These are phyloP conservation scores for Ellobium chinense DNA, from an alignment of 2,888 invertebrate genomes.

Conservation along the genomic window DNA sequence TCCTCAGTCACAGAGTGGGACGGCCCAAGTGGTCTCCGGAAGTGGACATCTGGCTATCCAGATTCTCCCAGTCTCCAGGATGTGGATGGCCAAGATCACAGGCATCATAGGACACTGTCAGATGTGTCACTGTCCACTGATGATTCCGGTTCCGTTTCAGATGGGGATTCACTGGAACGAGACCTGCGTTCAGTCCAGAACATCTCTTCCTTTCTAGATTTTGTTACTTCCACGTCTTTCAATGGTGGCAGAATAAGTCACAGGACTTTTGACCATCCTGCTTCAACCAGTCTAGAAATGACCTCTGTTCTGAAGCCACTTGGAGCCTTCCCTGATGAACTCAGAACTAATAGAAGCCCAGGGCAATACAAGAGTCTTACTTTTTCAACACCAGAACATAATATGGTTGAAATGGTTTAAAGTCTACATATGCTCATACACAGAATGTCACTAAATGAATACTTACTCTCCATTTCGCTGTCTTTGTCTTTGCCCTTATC, in stretches of 20 bases:
- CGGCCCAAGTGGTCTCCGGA: neutral
- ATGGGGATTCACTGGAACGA: slow-evolving; percentile 57
- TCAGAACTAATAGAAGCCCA: neutral
- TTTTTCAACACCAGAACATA: no score
- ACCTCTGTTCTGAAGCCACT: slow-evolving; percentile 7
- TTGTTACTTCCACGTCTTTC: slow-evolving; percentile 47
- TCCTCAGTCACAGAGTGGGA: slow-evolving; percentile 16
- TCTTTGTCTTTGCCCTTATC: no score
- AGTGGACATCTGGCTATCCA: slow-evolving; percentile 2
- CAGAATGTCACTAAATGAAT: no score
- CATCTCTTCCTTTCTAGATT: slow-evolving; percentile 45
- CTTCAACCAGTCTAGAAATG: slow-evolving; percentile 7
- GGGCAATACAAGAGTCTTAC: no score
- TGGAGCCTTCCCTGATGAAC: neutral
- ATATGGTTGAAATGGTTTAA: no score
- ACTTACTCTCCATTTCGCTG: no score
- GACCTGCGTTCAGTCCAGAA: slow-evolving; percentile 61
- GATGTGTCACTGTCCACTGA: slow-evolving; percentile 35
- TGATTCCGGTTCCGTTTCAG: slow-evolving; percentile 35
- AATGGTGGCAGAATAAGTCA: neutral
- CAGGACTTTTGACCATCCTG: neutral
- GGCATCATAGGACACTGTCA: slow-evolving; percentile 33
- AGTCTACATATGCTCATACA: no score
- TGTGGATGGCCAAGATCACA: neutral
- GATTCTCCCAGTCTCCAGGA: neutral